A percentile compares a stretch with the other conserved stretches of the same genome.
phyloP scores from a whole-genome alignment of 2,113 vertebrate species.

The pig (Sus scrofa) region DNA sequence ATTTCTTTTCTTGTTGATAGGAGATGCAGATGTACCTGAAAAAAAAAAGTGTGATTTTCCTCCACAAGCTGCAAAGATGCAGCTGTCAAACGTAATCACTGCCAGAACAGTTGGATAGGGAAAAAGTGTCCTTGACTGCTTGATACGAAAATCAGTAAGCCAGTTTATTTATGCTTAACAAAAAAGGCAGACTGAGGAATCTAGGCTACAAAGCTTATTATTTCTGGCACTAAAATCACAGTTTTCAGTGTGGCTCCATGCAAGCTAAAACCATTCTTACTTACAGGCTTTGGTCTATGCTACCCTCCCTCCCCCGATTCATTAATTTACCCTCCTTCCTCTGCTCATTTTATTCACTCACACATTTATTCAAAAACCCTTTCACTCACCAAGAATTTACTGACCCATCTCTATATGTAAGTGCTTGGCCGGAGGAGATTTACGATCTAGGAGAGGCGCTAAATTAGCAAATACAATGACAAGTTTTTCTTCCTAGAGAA shows the following conservation, averaged over 20 bases:
- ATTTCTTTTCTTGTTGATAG: background rate
- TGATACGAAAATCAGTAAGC: background rate
- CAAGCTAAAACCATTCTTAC: background rate
- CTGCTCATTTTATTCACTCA: background rate
- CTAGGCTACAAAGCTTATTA: background rate
- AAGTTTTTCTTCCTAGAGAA: background rate
- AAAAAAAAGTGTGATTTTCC: background rate
- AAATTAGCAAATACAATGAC: background rate
- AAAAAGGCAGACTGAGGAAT: background rate
- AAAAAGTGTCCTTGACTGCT: background rate
- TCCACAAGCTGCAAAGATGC: background rate
- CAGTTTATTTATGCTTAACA: background rate
- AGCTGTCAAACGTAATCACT: constrained; percentile 6
- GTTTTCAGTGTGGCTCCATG: background rate
- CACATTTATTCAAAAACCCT: background rate
- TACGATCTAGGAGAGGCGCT: background rate
- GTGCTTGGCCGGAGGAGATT: background rate
- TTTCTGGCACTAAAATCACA: background rate
- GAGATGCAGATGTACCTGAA: background rate
- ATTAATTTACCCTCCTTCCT: background rate
- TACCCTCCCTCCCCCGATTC: background rate
- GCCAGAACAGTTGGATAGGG: background rate
- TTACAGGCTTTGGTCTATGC: background rate
- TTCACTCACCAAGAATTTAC: background rate
- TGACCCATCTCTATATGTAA: background rate